Evolutionary conservation across 1,140 invertebrate genomes (phyloP), one percentile per base, ranked within the genome.

Genomic region (Doryteuthis pealeii): DNA sequence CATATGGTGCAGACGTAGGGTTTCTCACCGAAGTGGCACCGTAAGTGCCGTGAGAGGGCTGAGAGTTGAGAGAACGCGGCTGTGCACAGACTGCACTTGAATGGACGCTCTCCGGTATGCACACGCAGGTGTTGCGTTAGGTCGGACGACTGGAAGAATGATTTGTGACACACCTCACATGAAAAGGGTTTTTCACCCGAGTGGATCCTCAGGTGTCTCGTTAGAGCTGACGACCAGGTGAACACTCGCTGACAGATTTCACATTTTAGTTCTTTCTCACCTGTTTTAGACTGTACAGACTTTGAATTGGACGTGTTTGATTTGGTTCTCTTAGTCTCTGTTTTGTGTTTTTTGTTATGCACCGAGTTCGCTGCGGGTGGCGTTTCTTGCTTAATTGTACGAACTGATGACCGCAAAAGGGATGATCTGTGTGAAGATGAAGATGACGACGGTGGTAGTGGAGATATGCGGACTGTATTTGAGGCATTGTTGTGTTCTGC

Each of bases 1-100:
- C 66, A 68, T 5, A 32, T 31, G 12, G 22, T 33, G 32, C 66
- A 68, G 18, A 32, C 32, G 1, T 30, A 33, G n/a, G 66, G 66
- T 32, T 30, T 68, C 28, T 68, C 66, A 10, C 66, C 66, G 10
- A 30, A 26, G 28, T 68, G 66, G 31, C 22, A 26, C 0, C 66
- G 28, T 10, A 33, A 8, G 31, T 68, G 66, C n/a, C 31, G 28
- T 30, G 18, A 22, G 66, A 68, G n/a, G 18, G 15, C 30, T 8
- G 66, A 30, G 15, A 68, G n/a, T 33, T 68, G 66, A 68, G 28
- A 68, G 32, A 68, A 68, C 30, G 66, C 66, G 8, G 26, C 26
- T 22, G 15, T 33, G 32, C 66, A 68, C 6, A 32, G 10, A 8
- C 15, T 26, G 31, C 66, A 68, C 31, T 68, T 68, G 32, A 26